Base-by-base conservation (phyloP, 2,113 vertebrate genomes). In the Perca schrenkii region DNA sequence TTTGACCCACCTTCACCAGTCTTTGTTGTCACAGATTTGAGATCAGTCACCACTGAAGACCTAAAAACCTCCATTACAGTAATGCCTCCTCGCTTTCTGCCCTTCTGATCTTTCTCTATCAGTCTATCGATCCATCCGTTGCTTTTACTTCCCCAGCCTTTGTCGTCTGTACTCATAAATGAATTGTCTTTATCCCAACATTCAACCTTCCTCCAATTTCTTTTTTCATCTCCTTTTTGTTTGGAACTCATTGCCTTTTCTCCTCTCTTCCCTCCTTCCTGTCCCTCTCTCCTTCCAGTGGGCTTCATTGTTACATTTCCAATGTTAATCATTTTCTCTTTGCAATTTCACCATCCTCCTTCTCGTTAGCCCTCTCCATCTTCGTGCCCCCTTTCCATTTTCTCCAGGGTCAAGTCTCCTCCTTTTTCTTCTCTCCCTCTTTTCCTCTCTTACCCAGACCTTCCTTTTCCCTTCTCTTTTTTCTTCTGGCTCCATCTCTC, bases 41-140 rank as follows among this genome's bases (percentile, higher is more conserved):
- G 58, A 60, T 60, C 63, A 68, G 61, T 64, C 64, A 34, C 60
- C n/a, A 3, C 19, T 17, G 22, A 82, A 57, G 80, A 56, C 43
- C 67, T 72, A 47, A 53, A 72, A 80, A 47, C 67, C 28, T 68
- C 47, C 62, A 31, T 52, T 46, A 73, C 50, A 8, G 54, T 17
- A 43, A 43, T 47, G 16, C 56, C 66, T 49, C 64, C 66, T 73
- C 21, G 1, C 63, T 52, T 58, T 70, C 75, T 25, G 56, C 72
- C 53, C 79, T 6, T 66, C 73, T 88, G 85, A 88, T 89, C 81
- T 83, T 82, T 74, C 85, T 79, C 56, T 54, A 82, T 83, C 84
- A 68, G 36, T 2, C 43, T 46, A 89, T 90, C 8, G 89, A 89
- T 88, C 79, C 63, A 10, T 25, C 54, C 28, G 1, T 62, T 25